Conservation (phyloP, 2,888 invertebrate genomes). For the Mimachlamys varia region DNA sequence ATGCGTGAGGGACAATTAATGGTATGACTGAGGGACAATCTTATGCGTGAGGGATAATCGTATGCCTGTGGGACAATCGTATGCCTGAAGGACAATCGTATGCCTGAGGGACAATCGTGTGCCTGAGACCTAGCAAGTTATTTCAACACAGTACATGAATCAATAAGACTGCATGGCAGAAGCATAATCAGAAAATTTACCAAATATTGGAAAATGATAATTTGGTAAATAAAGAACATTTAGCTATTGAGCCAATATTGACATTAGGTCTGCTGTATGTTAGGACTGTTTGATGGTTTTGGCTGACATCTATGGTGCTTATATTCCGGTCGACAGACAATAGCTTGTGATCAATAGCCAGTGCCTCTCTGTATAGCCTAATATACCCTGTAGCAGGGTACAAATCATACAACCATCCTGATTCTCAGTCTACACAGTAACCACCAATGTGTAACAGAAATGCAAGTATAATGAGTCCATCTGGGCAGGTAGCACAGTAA, state of each 20-base stretch:
- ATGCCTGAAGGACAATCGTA: too few species aligned
- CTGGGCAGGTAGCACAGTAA: too few species aligned
- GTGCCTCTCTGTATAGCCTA: not conserved
- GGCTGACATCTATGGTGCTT: not conserved
- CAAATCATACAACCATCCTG: not conserved
- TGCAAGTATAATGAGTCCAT: too few species aligned
- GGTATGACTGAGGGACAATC: too few species aligned
- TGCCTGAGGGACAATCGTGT: too few species aligned
- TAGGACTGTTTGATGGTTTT: not conserved
- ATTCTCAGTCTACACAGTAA: too few species aligned
- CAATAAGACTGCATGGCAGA: too few species aligned
- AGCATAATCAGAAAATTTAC: not conserved
- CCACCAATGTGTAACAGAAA: too few species aligned
- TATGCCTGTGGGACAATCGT: too few species aligned
- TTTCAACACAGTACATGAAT: too few species aligned
- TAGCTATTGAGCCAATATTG: not conserved
- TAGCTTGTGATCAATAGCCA: not conserved
- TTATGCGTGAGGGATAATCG: too few species aligned
- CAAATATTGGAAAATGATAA: conserved; percentile 28
- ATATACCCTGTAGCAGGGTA: not conserved
- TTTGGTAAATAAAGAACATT: not conserved
- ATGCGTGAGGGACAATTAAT: too few species aligned
- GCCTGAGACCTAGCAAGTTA: not conserved
- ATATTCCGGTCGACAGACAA: not conserved
- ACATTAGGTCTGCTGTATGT: not conserved